A percentile compares a stretch with the other conserved stretches of the same genome.
phyloP scores from a whole-genome alignment of 1,140 invertebrate genomes.

The Drosophila teissieri region DNA sequence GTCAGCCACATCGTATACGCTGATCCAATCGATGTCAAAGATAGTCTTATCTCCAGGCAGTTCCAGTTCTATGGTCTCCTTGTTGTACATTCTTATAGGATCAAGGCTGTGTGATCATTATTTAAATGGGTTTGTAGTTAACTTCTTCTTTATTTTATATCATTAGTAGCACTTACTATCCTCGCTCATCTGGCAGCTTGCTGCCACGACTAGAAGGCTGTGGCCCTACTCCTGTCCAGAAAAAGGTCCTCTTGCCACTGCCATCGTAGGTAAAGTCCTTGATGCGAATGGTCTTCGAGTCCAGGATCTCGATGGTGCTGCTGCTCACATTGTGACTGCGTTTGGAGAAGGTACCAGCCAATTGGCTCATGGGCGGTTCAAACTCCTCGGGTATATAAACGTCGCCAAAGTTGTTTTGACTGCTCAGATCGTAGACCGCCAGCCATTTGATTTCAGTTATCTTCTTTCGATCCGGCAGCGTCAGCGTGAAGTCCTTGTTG shows the following conservation, averaged over 20 bases:
- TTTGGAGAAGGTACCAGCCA: slow-evolving; percentile 89
- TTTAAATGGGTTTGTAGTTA: background rate
- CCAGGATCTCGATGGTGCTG: slow-evolving; percentile 90
- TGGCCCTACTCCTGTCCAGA: slow-evolving; percentile 95
- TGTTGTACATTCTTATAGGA: slow-evolving; percentile 89
- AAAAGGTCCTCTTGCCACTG: slow-evolving; percentile 90
- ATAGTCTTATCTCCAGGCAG: slow-evolving; percentile 93
- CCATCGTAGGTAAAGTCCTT: slow-evolving; percentile 92
- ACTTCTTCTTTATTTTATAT: too few relatives aligned
- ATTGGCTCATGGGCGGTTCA: slow-evolving; percentile 92
- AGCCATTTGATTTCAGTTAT: slow-evolving; percentile 96
- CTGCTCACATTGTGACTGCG: slow-evolving; percentile 89
- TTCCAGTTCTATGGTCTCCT: slow-evolving; percentile 90
- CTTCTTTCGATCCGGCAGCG: slow-evolving; percentile 93
- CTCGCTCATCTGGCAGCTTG: slow-evolving; percentile 95
- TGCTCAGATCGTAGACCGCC: slow-evolving; percentile 93
- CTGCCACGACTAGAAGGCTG: slow-evolving; percentile 92
- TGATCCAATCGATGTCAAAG: slow-evolving; percentile 94
- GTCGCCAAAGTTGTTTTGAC: slow-evolving; percentile 95
- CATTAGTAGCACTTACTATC: slow-evolving; percentile 91
- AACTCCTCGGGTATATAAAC: slow-evolving; percentile 96
- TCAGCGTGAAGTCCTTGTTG: slow-evolving; percentile 93
- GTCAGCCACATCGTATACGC: slow-evolving; percentile 90
- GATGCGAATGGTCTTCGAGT: slow-evolving; percentile 92
- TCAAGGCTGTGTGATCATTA: slow-evolving; percentile 87